Conservation (phyloP, 2,113 vertebrate genomes). For the Pao palembangensis region DNA sequence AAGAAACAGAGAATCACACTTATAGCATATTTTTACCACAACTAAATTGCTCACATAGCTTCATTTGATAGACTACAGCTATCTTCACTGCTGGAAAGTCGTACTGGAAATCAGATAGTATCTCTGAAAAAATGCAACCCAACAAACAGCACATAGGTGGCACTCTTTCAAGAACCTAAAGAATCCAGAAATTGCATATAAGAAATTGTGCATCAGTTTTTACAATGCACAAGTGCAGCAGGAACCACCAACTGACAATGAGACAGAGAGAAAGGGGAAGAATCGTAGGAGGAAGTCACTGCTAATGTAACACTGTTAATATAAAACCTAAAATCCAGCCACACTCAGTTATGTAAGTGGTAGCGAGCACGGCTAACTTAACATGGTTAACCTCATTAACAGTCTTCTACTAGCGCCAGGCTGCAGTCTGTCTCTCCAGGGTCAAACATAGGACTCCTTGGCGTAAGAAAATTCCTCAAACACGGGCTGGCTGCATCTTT, state of each 20-base stretch:
- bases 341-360: neutral
- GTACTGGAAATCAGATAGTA: constrained; percentile 68
- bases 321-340: neutral
- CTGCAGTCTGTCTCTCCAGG: neutral
- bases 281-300: neutral
- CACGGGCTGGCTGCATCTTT: constrained; percentile 80
- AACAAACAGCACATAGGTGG: constrained; percentile 21
- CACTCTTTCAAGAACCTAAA: constrained; percentile 42
- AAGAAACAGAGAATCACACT: constrained; percentile 4
- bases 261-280: neutral
- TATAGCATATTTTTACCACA: constrained; percentile 56
- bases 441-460: constrained; percentile 93
- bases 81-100: constrained; percentile 24
- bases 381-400: neutral
- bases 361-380: neutral
- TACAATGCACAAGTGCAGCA: neutral
- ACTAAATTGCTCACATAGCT: constrained; percentile 64
- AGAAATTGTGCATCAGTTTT: neutral
- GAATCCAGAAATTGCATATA: neutral
- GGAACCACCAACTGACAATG: no score
- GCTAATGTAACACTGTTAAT: neutral
- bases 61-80: constrained; percentile 58
- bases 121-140: constrained; percentile 49
- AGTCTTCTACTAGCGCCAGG: neutral
- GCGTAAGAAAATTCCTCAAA: constrained; percentile 84